Evolutionary conservation across 92 coral and sea anemone genomes (phyloP).

Genomic region (Palythoa grandis): DNA sequence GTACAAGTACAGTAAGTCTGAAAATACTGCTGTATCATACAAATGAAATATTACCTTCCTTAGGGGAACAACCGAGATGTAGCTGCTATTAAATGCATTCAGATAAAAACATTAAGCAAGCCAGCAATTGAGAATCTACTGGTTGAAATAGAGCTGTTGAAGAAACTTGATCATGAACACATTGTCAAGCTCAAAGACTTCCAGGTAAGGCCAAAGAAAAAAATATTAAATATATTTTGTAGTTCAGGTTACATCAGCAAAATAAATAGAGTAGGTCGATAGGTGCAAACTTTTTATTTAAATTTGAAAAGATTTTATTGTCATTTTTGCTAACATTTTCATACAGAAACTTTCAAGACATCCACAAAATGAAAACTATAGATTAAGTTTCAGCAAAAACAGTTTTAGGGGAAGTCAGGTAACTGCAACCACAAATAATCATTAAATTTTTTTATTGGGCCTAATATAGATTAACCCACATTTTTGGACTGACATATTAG

Average conservation of each 20-base stretch:
- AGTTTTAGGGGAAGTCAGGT: too few relatives aligned
- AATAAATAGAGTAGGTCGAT: background rate
- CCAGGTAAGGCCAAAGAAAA: slow-evolving; percentile 50
- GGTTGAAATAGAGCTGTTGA: slow-evolving; percentile 89
- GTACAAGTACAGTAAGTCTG: too few relatives aligned
- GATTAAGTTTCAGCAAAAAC: too few relatives aligned
- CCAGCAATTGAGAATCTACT: slow-evolving; percentile 91
- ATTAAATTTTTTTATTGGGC: too few relatives aligned
- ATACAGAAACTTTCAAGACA: too few relatives aligned
- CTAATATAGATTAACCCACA: too few relatives aligned
- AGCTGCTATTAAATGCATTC: slow-evolving; percentile 96
- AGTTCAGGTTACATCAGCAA: background rate
- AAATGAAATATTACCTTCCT: background rate
- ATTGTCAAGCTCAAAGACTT: slow-evolving; percentile 95
- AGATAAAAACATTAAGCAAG: slow-evolving; percentile 76
- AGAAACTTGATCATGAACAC: slow-evolving; percentile 87
- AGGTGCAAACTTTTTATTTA: too few relatives aligned
- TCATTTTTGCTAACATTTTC: too few relatives aligned
- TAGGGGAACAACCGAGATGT: slow-evolving; percentile 96
- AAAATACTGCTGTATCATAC: background rate
- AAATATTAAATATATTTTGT: background rate
- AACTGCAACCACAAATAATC: too few relatives aligned
- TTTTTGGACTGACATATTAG: too few relatives aligned
- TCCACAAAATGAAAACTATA: too few relatives aligned
- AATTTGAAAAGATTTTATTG: too few relatives aligned